Evolutionary conservation across 2,113 vertebrate species (phyloP).

Genomic region (Falcunculus frontatus): DNA sequence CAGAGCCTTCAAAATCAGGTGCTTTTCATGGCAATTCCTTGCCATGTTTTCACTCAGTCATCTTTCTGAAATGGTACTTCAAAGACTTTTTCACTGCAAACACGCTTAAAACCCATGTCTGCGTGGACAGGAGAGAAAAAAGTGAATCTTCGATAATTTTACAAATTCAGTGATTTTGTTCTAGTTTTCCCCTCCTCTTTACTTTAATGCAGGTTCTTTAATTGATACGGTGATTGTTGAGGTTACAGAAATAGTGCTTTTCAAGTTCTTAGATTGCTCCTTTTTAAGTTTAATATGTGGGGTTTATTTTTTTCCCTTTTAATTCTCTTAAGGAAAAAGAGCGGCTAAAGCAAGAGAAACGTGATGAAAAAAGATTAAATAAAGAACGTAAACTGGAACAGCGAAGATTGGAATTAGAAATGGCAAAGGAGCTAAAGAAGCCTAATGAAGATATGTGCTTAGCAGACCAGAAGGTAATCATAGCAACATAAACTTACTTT

Average conservation of each 20-base stretch:
- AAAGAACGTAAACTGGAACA: conserved; percentile 92
- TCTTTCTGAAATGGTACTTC: not conserved
- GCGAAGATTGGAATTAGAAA: conserved; percentile 87
- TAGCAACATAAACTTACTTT: not conserved
- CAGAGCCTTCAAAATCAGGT: not conserved
- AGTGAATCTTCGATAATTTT: not conserved
- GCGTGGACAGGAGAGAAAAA: not conserved
- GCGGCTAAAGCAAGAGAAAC: conserved; percentile 90
- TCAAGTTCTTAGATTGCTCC: not conserved
- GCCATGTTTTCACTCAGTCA: not conserved
- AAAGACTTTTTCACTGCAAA: not conserved
- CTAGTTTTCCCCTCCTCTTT: not conserved
- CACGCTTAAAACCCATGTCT: not conserved
- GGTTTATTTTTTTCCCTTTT: conserved; percentile 34
- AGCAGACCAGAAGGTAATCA: conserved; percentile 89
- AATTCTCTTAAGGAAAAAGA: conserved; percentile 83
- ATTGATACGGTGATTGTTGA: not conserved
- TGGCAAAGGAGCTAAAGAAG: conserved; percentile 93
- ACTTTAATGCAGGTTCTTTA: not conserved
- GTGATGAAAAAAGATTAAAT: conserved; percentile 91
- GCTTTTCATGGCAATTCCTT: not conserved
- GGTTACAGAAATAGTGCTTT: not conserved
- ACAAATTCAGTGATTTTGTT: not conserved
- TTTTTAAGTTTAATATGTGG: not conserved
- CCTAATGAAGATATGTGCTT: conserved; percentile 97